phyloP scores from a whole-genome alignment of 2,888 invertebrate genomes.

The Mesorhabditis spiculigera region DNA sequence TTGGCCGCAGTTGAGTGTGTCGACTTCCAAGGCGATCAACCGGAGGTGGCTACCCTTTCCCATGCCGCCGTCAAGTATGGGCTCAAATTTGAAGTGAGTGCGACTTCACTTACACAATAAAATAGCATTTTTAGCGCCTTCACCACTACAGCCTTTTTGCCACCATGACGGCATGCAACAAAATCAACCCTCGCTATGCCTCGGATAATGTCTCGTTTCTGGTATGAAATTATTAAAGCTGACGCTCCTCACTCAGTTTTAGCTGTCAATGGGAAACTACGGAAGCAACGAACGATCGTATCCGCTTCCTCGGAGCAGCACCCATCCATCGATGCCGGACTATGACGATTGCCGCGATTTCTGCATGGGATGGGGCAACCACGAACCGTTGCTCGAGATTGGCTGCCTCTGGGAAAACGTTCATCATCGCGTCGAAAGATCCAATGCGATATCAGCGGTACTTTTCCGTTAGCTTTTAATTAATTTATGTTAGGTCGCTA shows the following conservation, averaged over 20 bases:
- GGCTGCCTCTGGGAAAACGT: constrained; percentile 39
- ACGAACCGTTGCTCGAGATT: constrained; percentile 45
- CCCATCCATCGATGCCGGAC: constrained; percentile 34
- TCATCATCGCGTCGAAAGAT: constrained; percentile 33
- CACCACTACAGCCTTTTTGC: constrained; percentile 33
- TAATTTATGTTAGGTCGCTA: constrained; percentile 3
- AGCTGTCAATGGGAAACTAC: constrained; percentile 30
- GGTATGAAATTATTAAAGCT: constrained; percentile 18
- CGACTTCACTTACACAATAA: background rate
- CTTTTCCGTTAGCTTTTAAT: constrained; percentile 6
- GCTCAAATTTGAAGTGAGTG: constrained; percentile 22
- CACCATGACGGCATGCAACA: constrained; percentile 42
- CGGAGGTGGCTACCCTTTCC: constrained; percentile 22
- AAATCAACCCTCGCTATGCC: constrained; percentile 44
- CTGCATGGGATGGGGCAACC: constrained; percentile 54
- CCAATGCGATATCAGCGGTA: constrained; percentile 37
- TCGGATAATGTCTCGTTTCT: constrained; percentile 31
- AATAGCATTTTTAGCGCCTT: constrained; percentile 17
- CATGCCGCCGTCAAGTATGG: constrained; percentile 24
- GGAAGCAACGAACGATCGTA: constrained; percentile 21
- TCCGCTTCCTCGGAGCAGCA: background rate
- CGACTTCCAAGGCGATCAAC: constrained; percentile 31
- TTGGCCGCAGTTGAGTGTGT: constrained; percentile 35
- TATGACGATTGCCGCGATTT: constrained; percentile 43
- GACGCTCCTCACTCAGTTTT: constrained; percentile 12